Evolutionary conservation across 1,140 invertebrate genomes (phyloP), one percentile per base, ranked within the genome.

Genomic region (Tetramorium alpestre): DNA sequence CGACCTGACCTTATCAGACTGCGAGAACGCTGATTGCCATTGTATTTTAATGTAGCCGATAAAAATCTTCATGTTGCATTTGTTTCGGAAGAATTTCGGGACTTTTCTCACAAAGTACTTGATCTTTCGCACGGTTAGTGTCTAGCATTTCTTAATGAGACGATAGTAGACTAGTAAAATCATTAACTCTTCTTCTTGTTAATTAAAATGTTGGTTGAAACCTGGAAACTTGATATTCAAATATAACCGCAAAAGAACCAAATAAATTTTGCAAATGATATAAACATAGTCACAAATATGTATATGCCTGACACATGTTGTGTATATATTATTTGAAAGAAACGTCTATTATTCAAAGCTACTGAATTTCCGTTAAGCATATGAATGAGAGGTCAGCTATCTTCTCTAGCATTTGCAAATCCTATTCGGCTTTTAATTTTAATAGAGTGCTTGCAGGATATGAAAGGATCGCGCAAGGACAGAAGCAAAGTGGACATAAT

Each of bases 391-490:
- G 33, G 64, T 81, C 33, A 4, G 0, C 18, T 67, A 65, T 11
- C 60, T 51, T 51, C n/a, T 51, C 6, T 13, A 41, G 8, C 60
- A 25, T 18, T 41, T 38, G 62, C 62, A 69, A 69, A 69, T 33
- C n/a, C 13, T 78, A 28, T 67, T 25, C 22, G 51, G 47, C 25
- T 78, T 80, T 49, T 49, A 65, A 49, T 51, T 67, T 51, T 67
- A 51, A 80, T 51, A 7, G 51, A 49, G 13, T 62, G 11, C 1
- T 60, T 33, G 11, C 44, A 62, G 3, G n/a, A 41, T 8, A 67
- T 67, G 22, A 81, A 80, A 60, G 38, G 8, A 16, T 33, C 6
- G 11, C 22, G 16, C 28, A 25, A 54, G 47, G 16, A 41, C 22
- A 11, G 18, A 22, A 67, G 16, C n/a, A n/a, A 28, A 69, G 33